Base-by-base conservation (phyloP, 2,113 vertebrate genomes). In the Balaenoptera acutorostrata region DNA sequence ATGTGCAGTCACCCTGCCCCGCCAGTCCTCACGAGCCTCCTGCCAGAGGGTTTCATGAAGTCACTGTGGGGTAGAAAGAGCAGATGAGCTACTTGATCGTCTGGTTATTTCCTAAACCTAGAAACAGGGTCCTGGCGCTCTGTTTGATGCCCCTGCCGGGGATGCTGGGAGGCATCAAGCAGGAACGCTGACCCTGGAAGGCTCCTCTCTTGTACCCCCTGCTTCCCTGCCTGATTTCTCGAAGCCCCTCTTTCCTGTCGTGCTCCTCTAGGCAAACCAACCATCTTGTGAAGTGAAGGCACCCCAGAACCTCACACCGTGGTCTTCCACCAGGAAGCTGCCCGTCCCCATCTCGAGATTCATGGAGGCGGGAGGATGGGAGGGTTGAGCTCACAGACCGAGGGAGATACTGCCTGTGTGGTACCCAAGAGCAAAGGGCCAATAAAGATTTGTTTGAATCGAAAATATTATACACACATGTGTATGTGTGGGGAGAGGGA, bases 101-200 rank as follows among this genome's bases (percentile, higher is more conserved):
- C 31, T 6, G 11, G 10, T 23, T 77, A 33, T 46, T 68, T 55
- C 80, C 78, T 59, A 31, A 69, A 15, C 27, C 36, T 31, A 31
- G 72, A 94, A 39, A 23, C 1, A 10, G 81, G 46, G 29, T 8
- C 25, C 20, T 2, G 2, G 41, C 3, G 3, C 61, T 18, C 69
- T 21, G 29, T 20, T n/a, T 13, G 33, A 55, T 0, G 0, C 5
- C 11, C 29, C 23, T 6, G 23, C 41, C 31, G 2, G 41, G 27
- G 23, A 17, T 20, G 7, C n/a, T 21, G 36, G 61, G 44, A 23
- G 59, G 66, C 0, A 0, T 10, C 3, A 5, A 33, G 36, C 68
- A 39, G 88, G 52, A 33, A 14, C 0, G 0, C 61, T 44, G 89
- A 29, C 15, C 46, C 46, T 57, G 25, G 11, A 17, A 41, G 31